A percentile compares a stretch with the other conserved stretches of the same genome.
phyloP scores from a whole-genome alignment of 2,888 invertebrate genomes.

The Lutraria lutraria region DNA sequence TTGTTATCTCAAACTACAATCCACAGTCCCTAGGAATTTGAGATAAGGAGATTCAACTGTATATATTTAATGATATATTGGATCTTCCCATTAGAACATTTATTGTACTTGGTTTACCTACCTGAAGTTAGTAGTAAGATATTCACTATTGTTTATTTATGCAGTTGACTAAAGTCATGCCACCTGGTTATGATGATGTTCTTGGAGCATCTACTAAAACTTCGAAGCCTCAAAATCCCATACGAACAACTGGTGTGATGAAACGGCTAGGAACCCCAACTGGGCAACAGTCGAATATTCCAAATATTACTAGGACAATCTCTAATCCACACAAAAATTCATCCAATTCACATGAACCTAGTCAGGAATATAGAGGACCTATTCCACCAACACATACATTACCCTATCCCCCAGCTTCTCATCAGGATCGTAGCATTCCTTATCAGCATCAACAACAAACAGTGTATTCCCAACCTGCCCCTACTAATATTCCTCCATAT shows the following conservation, averaged over 20 bases:
- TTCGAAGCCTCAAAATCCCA: constrained; percentile 25
- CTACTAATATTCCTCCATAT: constrained; percentile 33
- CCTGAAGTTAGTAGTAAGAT: background rate
- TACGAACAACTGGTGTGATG: constrained; percentile 40
- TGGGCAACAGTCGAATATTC: constrained; percentile 25
- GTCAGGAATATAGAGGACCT: background rate
- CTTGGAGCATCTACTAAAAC: constrained; percentile 44
- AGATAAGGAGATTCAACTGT: no score
- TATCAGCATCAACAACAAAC: constrained; percentile 26
- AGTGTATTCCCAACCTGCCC: constrained; percentile 25
- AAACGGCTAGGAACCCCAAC: constrained; percentile 52
- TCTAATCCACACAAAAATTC: constrained; percentile 25
- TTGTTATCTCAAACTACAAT: no score
- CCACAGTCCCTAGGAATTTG: no score
- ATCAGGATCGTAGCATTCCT: background rate
- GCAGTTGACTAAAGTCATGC: constrained; percentile 72
- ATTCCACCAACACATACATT: background rate
- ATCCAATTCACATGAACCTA: background rate
- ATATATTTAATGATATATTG: no score
- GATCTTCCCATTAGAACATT: no score
- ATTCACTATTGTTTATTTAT: constrained; percentile 28
- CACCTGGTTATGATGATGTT: constrained; percentile 69
- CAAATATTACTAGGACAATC: constrained; percentile 57
- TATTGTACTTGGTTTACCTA: background rate
- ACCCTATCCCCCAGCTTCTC: constrained; percentile 8